Evolutionary conservation across 2,113 vertebrate species (phyloP), one percentile per base, ranked within the genome.

Genomic region (Benitochromis conjunctus): DNA sequence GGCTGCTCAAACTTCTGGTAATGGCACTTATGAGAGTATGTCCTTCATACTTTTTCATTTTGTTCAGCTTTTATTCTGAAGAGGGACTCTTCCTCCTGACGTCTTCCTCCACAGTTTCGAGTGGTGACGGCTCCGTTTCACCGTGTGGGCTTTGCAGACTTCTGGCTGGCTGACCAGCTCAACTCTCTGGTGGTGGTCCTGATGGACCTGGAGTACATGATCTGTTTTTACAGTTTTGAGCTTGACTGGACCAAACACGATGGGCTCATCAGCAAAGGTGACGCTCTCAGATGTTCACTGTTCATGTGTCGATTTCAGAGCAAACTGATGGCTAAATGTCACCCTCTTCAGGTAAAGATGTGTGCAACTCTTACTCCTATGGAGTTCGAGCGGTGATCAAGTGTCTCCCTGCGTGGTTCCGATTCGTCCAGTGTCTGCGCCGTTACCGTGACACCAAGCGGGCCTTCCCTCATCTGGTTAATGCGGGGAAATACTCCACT

Each of bases 131-230:
- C 98, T 89, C 99, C 99, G 12, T 99, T 99, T 94, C 98, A 99
- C 94, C 97, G 97, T 19, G 99, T 99, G n/a, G 98, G 97, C 92
- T 99, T 99, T 4, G 98, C 99, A 81, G 99, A 99, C 96, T 99
- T 99, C 97, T 99, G 99, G 99, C 96, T 99, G 95, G 99, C 99
- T 4, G 99, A 99, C 96, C 99, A 99, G 94, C 96, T 99, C 54
- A 99, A 99, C 96, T 99, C 98, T 90, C 96, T 99, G 91, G 97
- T 95, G 0, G 94, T 98, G 80, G 97, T 99, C 90, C 95, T 99
- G 79, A 98, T 99, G 97, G 99, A 99, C 93, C 96, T 99, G 94
- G 98, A 99, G 96, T 99, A 99, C 95, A 97, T 99, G 97, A 97
- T 99, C 96, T 99, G 98, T 92, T 99, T 99, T 95, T 99, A 99